Conservation (phyloP, 2,888 invertebrate genomes). For the Hypsopygia costalis region DNA sequence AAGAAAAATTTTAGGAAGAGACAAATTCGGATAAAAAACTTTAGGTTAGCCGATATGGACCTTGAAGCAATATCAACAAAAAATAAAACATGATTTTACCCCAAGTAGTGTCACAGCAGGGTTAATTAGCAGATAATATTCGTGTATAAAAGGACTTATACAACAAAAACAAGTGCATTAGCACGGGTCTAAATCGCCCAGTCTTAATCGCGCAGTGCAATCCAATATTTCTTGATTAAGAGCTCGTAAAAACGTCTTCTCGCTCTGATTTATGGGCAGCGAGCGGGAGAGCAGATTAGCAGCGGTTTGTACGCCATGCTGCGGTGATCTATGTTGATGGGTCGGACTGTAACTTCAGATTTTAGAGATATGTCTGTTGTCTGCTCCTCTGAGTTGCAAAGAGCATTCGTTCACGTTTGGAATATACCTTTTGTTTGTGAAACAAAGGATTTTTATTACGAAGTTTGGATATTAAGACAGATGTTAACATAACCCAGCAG, state of each 20-base stretch:
- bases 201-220: conserved; percentile 64
- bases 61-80: too few species aligned
- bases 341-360: conserved; percentile 16
- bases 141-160: conserved; percentile 30
- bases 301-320: conserved; percentile 24
- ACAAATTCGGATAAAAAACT: too few species aligned
- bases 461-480: too few species aligned
- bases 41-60: too few species aligned
- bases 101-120: too few species aligned
- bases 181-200: conserved; percentile 56
- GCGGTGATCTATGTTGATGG: conserved; percentile 26
- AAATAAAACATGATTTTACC: too few species aligned
- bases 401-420: not conserved
- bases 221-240: conserved; percentile 74
- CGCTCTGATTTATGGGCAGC: conserved; percentile 54
- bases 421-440: too few species aligned
- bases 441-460: too few species aligned
- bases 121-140: too few species aligned
- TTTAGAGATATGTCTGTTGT: conserved; percentile 1
- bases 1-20: too few species aligned
- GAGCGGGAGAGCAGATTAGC: conserved; percentile 48
- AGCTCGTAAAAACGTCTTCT: conserved; percentile 73
- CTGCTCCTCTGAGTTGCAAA: not conserved
- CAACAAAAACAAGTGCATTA: conserved; percentile 68
- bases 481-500: too few species aligned